These are phyloP conservation scores for Drosophila serrata DNA, from an alignment of 1,140 invertebrate genomes.

Conservation along the genomic window DNA sequence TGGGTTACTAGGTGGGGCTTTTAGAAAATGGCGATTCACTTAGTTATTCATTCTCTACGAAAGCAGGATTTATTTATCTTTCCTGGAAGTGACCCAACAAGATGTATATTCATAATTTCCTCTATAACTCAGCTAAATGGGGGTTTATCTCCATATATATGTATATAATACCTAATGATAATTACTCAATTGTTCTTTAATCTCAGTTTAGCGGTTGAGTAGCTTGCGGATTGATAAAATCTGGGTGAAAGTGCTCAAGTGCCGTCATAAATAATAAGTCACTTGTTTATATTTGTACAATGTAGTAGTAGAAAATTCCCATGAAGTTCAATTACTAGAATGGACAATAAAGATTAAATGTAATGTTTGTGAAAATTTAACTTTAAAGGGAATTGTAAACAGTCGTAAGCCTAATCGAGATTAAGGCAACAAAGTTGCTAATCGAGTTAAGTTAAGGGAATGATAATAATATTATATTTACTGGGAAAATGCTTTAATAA, in stretches of 20 bases:
- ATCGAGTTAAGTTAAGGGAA: background rate
- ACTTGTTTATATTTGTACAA: conserved; percentile 37
- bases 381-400: background rate
- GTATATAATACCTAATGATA: conserved; percentile 17
- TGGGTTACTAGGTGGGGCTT: conserved; percentile 25
- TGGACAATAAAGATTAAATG: conserved; percentile 7
- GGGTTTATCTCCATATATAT: too few relatives aligned
- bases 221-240: conserved; percentile 41
- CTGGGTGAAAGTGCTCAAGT: conserved; percentile 49
- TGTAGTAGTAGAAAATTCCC: conserved; percentile 15
- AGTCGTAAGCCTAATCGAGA: background rate
- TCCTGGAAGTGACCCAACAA: conserved; percentile 27
- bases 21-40: conserved; percentile 33
- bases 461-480: too few relatives aligned
- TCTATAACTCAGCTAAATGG: background rate
- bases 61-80: conserved; percentile 22
- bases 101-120: conserved; percentile 9
- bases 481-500: background rate
- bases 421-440: conserved; percentile 1
- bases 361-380: background rate
- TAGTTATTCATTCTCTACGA: conserved; percentile 5
- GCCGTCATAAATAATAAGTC: conserved; percentile 38
- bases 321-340: conserved; percentile 16
- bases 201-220: conserved; percentile 25
- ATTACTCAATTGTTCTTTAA: conserved; percentile 45